Evolutionary conservation across 2,797 vertebrate species (phyloP).

Genomic region (Trematomus bernacchii): DNA sequence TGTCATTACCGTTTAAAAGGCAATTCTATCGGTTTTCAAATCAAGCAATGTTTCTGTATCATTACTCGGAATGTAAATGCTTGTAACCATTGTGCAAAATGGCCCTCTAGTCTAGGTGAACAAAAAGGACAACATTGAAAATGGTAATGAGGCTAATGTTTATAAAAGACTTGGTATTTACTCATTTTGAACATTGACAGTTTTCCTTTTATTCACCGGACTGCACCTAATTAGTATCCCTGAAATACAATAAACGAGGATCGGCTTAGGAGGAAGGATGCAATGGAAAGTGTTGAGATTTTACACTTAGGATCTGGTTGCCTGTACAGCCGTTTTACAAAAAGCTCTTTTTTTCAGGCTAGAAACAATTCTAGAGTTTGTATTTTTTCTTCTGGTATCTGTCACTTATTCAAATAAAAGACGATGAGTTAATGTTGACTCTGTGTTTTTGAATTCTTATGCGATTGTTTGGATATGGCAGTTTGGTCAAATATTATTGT

Average conservation of each 20-base stretch:
- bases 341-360: conserved; percentile 63
- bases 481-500: background rate
- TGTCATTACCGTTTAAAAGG: conserved; percentile 6
- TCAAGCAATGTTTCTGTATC: background rate
- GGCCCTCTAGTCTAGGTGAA: background rate
- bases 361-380: conserved; percentile 75
- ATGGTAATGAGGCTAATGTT: background rate
- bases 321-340: conserved; percentile 67
- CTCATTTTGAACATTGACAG: background rate
- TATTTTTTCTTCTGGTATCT: conserved; percentile 75
- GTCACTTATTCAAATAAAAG: conserved; percentile 74
- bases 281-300: conserved; percentile 67
- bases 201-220: background rate
- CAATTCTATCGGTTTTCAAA: background rate
- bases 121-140: background rate
- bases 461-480: background rate
- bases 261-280: conserved; percentile 24
- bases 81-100: background rate
- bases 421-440: conserved; percentile 32
- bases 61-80: background rate
- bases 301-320: conserved; percentile 53
- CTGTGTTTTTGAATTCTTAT: background rate
- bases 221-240: background rate
- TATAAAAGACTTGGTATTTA: background rate
- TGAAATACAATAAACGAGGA: conserved; percentile 9